Base-by-base conservation (phyloP, 2,113 vertebrate genomes). In the Platycercus adscitus region DNA sequence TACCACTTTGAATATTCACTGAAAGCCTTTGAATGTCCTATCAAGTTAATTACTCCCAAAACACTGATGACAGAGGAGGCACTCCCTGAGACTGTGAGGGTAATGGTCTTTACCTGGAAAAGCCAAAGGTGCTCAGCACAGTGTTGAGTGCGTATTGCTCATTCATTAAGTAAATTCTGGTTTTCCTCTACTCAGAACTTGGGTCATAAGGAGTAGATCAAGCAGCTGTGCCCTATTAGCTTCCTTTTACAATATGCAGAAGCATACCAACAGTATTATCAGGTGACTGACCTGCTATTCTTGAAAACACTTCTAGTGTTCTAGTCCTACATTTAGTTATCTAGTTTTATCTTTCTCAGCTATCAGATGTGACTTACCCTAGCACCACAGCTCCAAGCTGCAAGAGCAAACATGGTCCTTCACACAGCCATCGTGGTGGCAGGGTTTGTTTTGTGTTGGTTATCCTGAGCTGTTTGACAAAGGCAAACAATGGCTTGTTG, bases 21-120 rank as follows among this genome's bases (percentile, higher is more conserved):
- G 83, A 82, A 95, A 94, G 46, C 83, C 14, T 93, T 77, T 13
- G 14, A 44, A 47, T 71, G 43, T 72, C 39, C 26, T 75, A 41
- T 61, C 12, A 10, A 84, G 43, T 83, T 88, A 90, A 92, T 95
- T 89, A 85, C 21, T 90, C 46, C 87, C 90, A 83, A 91, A 95
- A 84, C 11, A 64, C 10, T 69, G 49, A 70, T 7, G 9, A 41
- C 87, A 82, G 18, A 81, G 52, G 19, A 71, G 29, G 6, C 12
- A 13, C 3, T 37, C 49, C 35, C 28, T 41, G 14, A 49, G 10
- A 18, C 19, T 29, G 7, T 1, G 9, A 75, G 13, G 47, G 11
- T 87, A 44, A 52, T 39, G 69, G 21, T 53, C 83, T 31, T 70
- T 46, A 41, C 53, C 43, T 68, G 80, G 55, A 61, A 94, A 94